Conservation (phyloP, 2,797 vertebrate genomes). For the Acanthiza pusilla region DNA sequence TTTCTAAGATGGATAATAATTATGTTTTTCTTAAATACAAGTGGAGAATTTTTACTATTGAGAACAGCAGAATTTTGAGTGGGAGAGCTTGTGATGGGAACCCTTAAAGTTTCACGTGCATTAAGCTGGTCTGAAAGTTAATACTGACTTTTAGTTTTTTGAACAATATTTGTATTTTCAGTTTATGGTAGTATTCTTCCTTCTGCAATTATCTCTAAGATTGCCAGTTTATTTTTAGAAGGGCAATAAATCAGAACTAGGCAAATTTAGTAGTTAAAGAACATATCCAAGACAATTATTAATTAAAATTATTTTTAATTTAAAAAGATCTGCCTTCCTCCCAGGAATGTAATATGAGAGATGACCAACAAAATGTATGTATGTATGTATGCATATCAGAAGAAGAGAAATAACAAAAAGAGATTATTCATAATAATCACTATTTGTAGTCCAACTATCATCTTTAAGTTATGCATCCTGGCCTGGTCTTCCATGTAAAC, state of each 20-base stretch:
- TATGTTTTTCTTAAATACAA: not conserved
- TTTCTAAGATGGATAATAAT: not conserved
- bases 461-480: not conserved
- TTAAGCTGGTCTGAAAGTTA: not conserved
- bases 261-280: not conserved
- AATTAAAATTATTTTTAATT: not conserved
- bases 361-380: not conserved
- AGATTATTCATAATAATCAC: not conserved
- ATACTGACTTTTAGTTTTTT: not conserved
- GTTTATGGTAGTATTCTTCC: not conserved
- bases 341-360: not conserved
- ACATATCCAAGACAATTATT: not conserved
- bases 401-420: not conserved
- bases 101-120: rapidly evolving
- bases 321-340: not conserved
- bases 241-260: not conserved
- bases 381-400: not conserved
- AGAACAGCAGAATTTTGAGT: not conserved
- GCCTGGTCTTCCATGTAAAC: not conserved
- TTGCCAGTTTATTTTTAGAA: not conserved
- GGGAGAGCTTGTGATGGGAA: not conserved
- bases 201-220: not conserved
- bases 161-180: not conserved
- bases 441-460: not conserved
- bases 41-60: not conserved